Evolutionary conservation across 2,797 vertebrate species (phyloP).

Genomic region (Cuculus canorus): DNA sequence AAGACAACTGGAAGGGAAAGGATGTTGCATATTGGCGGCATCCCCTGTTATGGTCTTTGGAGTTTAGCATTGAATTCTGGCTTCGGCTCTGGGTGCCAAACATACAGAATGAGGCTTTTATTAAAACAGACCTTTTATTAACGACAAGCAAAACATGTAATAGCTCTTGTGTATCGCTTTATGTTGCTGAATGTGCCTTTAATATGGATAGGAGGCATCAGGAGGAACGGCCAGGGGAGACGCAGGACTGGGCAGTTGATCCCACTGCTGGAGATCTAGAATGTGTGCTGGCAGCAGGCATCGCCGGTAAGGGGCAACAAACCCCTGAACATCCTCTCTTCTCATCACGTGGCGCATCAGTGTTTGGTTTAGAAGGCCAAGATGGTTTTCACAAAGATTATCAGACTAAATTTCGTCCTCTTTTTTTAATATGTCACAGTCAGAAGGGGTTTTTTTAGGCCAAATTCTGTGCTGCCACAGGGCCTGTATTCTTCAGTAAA

Average conservation of each 20-base stretch:
- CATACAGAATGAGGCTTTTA: neutral
- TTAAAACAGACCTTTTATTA: neutral
- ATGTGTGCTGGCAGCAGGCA: accelerated
- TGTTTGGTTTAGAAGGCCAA: neutral
- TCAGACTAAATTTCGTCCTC: neutral
- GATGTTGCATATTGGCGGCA: neutral
- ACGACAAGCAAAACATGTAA: neutral
- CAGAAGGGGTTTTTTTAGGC: neutral
- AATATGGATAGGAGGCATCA: neutral
- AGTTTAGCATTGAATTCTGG: neutral
- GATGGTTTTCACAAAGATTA: neutral
- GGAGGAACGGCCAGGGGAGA: neutral
- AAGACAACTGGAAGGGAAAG: neutral
- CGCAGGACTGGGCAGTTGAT: neutral
- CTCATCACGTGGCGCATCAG: neutral
- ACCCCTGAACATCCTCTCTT: neutral
- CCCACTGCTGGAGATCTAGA: neutral
- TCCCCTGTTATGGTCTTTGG: neutral
- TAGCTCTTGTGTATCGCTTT: neutral
- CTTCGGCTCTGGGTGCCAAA: neutral
- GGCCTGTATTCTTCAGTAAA: neutral
- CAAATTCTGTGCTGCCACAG: neutral
- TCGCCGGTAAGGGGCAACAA: neutral
- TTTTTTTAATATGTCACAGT: neutral
- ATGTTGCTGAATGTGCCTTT: neutral